Conservation (phyloP, 2,888 invertebrate species). For the Anarsia innoxiella region DNA sequence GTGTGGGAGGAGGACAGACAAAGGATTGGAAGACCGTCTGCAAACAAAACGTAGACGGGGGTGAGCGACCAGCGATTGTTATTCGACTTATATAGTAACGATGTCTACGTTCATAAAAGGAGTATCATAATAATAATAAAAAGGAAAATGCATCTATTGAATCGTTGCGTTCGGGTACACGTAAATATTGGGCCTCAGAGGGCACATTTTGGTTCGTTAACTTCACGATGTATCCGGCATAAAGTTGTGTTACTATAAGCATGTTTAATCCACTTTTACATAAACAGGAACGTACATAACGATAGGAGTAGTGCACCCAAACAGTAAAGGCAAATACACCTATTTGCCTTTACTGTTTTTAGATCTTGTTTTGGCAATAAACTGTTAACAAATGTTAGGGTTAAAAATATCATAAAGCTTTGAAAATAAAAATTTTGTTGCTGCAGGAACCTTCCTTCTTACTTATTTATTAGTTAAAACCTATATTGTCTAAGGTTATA, state of each 20-base stretch:
- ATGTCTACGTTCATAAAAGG: slow-evolving; percentile 39
- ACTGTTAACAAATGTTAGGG: too few relatives aligned
- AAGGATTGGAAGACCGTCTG: slow-evolving; percentile 42
- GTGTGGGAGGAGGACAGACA: slow-evolving; percentile 43
- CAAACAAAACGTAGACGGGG: slow-evolving; percentile 49
- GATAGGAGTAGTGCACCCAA: too few relatives aligned
- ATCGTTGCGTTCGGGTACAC: slow-evolving; percentile 36
- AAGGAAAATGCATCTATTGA: slow-evolving; percentile 47
- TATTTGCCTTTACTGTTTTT: too few relatives aligned
- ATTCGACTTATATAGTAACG: slow-evolving; percentile 45
- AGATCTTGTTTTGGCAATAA: too few relatives aligned
- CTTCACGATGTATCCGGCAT: background rate
- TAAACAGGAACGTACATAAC: too few relatives aligned
- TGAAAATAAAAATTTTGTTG: too few relatives aligned
- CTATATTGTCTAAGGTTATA: too few relatives aligned
- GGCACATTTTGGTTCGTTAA: slow-evolving; percentile 4
- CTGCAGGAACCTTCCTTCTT: too few relatives aligned
- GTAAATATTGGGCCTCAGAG: slow-evolving; percentile 26
- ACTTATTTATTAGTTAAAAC: too few relatives aligned
- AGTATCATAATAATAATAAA: slow-evolving; percentile 47
- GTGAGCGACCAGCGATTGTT: slow-evolving; percentile 60
- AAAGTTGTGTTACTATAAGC: background rate
- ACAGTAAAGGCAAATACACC: too few relatives aligned
- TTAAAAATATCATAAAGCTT: too few relatives aligned
- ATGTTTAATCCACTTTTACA: too few relatives aligned